These are phyloP conservation scores for Chelonia mydas DNA, from an alignment of 2,797 vertebrate species.

Conservation along the genomic window DNA sequence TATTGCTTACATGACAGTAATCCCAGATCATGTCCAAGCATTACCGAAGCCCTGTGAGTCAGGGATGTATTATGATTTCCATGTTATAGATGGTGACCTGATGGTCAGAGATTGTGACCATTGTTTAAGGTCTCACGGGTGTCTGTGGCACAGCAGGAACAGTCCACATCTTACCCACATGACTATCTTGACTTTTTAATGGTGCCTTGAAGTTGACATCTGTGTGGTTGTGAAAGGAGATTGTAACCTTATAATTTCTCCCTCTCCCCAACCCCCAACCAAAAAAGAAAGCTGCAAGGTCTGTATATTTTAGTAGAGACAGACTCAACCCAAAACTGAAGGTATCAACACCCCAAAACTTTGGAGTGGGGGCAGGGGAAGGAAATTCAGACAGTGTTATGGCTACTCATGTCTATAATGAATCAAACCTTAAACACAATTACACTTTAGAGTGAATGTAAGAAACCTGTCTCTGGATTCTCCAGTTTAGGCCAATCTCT, in stretches of 20 bases:
- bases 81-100: neutral
- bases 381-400: neutral
- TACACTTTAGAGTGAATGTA: neutral
- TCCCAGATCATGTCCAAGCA: neutral
- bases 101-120: neutral
- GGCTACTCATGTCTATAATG: neutral
- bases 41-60: neutral
- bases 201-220: neutral
- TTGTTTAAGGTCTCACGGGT: neutral
- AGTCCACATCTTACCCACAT: neutral
- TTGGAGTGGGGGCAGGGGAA: neutral
- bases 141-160: neutral
- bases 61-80: rapidly evolving
- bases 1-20: neutral
- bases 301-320: rapidly evolving
- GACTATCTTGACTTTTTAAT: neutral
- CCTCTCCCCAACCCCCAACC: neutral
- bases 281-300: neutral
- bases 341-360: neutral
- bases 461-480: neutral
- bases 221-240: neutral
- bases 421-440: neutral
- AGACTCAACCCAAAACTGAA: neutral
- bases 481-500: neutral
- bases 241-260: neutral